phyloP scores from a whole-genome alignment of 2,888 invertebrate genomes.

The Limnephilus rhombicus region DNA sequence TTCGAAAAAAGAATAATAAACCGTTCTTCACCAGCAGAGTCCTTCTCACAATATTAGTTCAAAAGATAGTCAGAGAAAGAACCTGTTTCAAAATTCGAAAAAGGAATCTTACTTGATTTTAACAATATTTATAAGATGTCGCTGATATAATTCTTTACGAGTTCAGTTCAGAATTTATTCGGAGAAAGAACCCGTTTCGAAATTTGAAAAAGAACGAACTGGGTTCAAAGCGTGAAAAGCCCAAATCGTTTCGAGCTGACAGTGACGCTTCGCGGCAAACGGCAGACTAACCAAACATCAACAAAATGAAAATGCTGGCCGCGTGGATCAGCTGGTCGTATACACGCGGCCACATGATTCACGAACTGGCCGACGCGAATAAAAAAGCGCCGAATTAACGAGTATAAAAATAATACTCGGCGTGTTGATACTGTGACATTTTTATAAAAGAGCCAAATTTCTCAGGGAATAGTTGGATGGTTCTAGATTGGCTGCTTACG shows the following conservation, averaged over 20 bases:
- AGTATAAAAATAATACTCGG: neutral
- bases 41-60: neutral
- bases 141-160: neutral
- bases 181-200: neutral
- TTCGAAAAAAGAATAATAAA: too few species aligned
- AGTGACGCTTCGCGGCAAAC: slow-evolving; percentile 13
- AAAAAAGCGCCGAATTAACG: neutral
- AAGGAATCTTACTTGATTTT: neutral
- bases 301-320: slow-evolving; percentile 18
- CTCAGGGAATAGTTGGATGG: neutral
- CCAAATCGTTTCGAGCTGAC: neutral
- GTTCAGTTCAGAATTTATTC: neutral
- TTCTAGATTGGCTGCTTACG: neutral
- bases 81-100: neutral
- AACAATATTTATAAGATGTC: neutral
- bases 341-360: neutral
- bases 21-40: neutral
- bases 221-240: neutral
- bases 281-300: slow-evolving; percentile 28
- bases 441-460: neutral
- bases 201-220: slow-evolving; percentile 5
- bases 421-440: neutral
- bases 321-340: slow-evolving; percentile 31
- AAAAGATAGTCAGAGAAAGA: neutral
- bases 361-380: neutral